These are phyloP conservation scores for Pteropus alecto DNA, from an alignment of 2,113 vertebrate genomes.

Conservation along the genomic window DNA sequence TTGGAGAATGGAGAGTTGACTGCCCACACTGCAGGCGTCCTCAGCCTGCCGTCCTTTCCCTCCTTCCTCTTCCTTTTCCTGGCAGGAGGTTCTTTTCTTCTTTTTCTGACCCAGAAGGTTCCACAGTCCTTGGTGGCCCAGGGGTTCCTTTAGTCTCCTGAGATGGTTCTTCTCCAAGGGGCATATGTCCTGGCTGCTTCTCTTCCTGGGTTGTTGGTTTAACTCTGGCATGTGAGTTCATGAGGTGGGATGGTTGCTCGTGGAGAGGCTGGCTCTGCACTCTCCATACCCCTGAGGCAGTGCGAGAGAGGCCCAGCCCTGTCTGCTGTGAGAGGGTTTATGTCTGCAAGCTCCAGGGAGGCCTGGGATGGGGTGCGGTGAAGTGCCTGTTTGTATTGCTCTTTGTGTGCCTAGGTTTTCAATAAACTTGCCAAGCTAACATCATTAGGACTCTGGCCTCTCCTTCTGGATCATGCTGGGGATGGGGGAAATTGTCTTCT, in stretches of 20 bases:
- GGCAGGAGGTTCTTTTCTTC: not conserved
- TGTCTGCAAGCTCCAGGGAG: not conserved
- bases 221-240: fast-evolving
- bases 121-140: not conserved
- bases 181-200: not conserved
- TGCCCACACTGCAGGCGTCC: not conserved
- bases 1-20: not conserved
- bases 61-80: not conserved
- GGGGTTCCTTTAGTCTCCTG: not conserved
- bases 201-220: slow-evolving; percentile 35
- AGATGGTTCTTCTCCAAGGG: slow-evolving; percentile 6
- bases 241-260: not conserved
- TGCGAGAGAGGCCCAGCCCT: not conserved
- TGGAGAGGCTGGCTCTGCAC: not conserved
- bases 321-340: not conserved
- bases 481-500: too few relatives aligned
- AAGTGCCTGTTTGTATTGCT: slow-evolving; percentile 13
- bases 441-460: not conserved
- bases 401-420: slow-evolving; percentile 58
- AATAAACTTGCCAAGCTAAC: slow-evolving; percentile 69
- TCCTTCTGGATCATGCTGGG: not conserved
- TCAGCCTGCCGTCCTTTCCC: not conserved
- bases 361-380: not conserved
- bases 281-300: not conserved
- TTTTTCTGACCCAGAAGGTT: not conserved